These are phyloP conservation scores for Drosophila mimetica DNA, from an alignment of 2,888 invertebrate genomes.

Conservation along the genomic window DNA sequence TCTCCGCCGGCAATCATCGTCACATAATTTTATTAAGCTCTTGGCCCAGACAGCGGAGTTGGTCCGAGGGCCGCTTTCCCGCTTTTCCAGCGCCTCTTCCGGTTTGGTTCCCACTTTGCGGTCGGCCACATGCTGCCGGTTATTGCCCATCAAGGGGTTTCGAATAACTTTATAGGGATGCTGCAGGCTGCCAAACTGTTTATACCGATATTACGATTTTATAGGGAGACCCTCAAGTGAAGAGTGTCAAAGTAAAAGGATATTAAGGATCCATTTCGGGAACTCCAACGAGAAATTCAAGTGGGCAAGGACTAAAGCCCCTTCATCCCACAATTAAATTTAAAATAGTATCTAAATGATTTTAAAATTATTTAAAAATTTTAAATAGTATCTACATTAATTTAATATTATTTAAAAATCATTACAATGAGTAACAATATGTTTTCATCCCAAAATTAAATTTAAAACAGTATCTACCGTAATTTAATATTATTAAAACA, in stretches of 20 bases:
- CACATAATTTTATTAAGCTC: conserved; percentile 79
- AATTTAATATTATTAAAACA: too few species aligned
- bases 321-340: too few species aligned
- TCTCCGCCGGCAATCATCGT: conserved; percentile 68
- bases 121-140: conserved; percentile 37
- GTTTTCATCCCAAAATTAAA: too few species aligned
- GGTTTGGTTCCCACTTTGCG: conserved; percentile 23
- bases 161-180: conserved; percentile 31
- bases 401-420: too few species aligned
- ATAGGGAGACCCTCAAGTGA: not conserved
- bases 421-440: too few species aligned
- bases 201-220: conserved; percentile 26
- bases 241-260: conserved; percentile 3
- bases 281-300: not conserved
- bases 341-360: too few species aligned
- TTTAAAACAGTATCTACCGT: too few species aligned
- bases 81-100: conserved; percentile 8
- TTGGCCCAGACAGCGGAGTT: conserved; percentile 51
- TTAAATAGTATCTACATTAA: too few species aligned
- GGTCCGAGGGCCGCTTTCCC: conserved; percentile 9
- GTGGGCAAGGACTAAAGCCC: too few species aligned
- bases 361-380: too few species aligned
- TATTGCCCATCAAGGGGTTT: conserved; percentile 38
- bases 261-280: conserved; percentile 3
- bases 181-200: conserved; percentile 27